phyloP scores from a whole-genome alignment of 1,140 invertebrate genomes.

The Eueides isabella region DNA sequence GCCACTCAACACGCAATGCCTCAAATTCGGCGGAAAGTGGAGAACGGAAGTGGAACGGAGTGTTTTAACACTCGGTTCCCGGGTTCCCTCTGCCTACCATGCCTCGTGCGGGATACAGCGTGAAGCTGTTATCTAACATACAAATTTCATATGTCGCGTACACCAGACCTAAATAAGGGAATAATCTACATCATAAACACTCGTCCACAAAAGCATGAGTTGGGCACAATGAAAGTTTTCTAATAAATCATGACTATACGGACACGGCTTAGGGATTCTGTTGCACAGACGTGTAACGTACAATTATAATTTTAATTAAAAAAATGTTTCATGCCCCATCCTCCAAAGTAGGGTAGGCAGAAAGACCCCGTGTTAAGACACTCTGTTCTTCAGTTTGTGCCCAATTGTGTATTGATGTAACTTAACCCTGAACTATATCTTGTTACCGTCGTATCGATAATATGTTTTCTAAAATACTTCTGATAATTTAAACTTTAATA shows the following conservation, averaged over 20 bases:
- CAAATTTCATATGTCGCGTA: constrained; percentile 16
- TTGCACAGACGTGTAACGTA: constrained; percentile 32
- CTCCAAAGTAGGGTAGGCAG: too few relatives aligned
- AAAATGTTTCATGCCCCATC: too few relatives aligned
- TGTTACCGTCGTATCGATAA: too few relatives aligned
- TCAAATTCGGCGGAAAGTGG: accelerated
- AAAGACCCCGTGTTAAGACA: too few relatives aligned
- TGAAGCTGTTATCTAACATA: constrained; percentile 12
- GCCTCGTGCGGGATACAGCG: not conserved
- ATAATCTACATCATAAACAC: constrained; percentile 53
- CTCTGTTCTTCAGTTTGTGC: too few relatives aligned
- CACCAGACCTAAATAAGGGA: constrained; percentile 41
- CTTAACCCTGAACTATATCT: too few relatives aligned
- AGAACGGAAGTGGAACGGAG: not conserved
- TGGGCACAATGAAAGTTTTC: constrained; percentile 47
- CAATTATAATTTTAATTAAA: too few relatives aligned
- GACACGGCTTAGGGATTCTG: constrained; percentile 37
- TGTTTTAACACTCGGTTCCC: not conserved
- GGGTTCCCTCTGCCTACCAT: not conserved
- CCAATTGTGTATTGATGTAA: too few relatives aligned
- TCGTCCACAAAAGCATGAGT: constrained; percentile 46
- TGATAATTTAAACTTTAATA: too few relatives aligned
- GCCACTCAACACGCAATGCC: too few relatives aligned
- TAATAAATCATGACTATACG: constrained; percentile 50
- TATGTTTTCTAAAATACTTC: too few relatives aligned